Evolutionary conservation across 2,888 invertebrate genomes (phyloP).

Genomic region (Tanypteryx hageni): DNA sequence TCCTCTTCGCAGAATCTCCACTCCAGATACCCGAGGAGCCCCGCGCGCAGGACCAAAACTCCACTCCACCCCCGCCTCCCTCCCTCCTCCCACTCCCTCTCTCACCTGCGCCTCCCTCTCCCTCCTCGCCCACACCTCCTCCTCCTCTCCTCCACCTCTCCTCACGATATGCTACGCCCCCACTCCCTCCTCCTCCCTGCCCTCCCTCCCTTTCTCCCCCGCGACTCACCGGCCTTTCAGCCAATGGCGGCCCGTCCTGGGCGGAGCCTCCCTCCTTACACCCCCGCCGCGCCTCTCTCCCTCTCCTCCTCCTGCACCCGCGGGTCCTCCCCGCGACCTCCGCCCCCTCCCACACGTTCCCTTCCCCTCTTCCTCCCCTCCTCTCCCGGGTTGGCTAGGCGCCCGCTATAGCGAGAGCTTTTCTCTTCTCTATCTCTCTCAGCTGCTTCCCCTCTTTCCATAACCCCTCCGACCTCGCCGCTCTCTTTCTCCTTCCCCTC

Average conservation of each 20-base stretch:
- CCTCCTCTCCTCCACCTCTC: not conserved
- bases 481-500: not conserved
- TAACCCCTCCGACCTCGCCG: too few relatives aligned
- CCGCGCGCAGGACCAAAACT: not conserved
- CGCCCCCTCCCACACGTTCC: not conserved
- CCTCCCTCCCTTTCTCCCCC: conserved; percentile 10
- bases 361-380: not conserved
- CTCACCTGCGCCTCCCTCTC: not conserved
- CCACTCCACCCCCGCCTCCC: conserved; percentile 11
- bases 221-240: conserved; percentile 6
- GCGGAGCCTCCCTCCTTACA: conserved; percentile 52
- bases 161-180: conserved; percentile 4
- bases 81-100: not conserved
- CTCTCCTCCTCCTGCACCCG: not conserved
- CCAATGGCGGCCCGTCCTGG: conserved; percentile 47
- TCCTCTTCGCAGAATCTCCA: not conserved
- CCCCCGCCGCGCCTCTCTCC: conserved; percentile 38
- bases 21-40: not conserved
- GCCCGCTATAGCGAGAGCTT: not conserved
- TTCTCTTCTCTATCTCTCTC: not conserved
- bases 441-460: not conserved
- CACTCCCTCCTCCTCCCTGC: not conserved
- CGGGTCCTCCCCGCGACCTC: not conserved
- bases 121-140: not conserved
- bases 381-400: conserved; percentile 34